phyloP scores from a whole-genome alignment of 2,113 vertebrate species.

The Heloderma charlesbogerti region DNA sequence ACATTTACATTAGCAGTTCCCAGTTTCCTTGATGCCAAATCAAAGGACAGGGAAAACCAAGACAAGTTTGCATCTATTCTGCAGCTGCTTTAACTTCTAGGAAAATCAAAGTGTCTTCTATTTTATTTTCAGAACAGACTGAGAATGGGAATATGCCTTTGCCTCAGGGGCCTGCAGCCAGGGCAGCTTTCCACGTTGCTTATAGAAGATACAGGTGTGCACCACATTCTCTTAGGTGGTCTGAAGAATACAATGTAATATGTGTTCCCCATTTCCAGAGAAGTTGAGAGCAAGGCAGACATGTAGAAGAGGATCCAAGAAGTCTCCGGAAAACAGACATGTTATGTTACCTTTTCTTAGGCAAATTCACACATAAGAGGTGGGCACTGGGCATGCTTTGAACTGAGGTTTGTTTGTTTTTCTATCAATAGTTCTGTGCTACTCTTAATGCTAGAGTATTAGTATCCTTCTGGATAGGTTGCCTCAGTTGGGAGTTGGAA shows the following conservation, averaged over 20 bases:
- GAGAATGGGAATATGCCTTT: conserved; percentile 13
- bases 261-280: neutral
- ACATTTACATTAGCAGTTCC: neutral
- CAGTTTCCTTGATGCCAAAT: neutral
- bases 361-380: neutral
- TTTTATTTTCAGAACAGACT: neutral
- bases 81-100: conserved; percentile 1
- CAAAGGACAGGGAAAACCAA: neutral
- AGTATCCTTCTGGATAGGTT: no score
- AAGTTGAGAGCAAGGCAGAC: neutral
- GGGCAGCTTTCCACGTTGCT: neutral
- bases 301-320: neutral
- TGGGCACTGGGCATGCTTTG: neutral
- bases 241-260: neutral
- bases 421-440: neutral
- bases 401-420: neutral
- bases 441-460: no score
- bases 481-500: no score
- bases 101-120: neutral
- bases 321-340: neutral
- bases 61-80: neutral
- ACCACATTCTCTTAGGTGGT: neutral
- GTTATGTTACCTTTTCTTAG: neutral
- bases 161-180: neutral
- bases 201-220: neutral